Conservation (phyloP, 2,797 vertebrate species). For the Chloroceryle amazona region DNA sequence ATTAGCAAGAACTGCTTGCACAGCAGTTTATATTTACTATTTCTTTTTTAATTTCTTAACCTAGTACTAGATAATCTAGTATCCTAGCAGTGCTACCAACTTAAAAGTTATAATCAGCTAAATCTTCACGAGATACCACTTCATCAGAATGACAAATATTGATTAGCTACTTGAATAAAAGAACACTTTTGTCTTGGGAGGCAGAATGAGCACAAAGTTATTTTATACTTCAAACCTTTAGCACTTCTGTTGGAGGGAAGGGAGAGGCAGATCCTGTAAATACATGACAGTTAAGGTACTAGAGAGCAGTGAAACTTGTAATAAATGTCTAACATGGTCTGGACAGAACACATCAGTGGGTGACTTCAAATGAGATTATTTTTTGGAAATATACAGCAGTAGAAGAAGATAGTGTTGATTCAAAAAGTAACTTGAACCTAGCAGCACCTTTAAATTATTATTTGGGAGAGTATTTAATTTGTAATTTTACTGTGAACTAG, state of each 20-base stretch:
- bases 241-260: not conserved
- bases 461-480: not conserved
- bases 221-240: not conserved
- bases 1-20: not conserved
- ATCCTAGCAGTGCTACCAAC: not conserved
- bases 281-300: slow-evolving; percentile 11
- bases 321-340: not conserved
- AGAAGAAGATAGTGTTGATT: not conserved
- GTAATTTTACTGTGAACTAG: not conserved
- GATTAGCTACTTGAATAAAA: slow-evolving; percentile 20
- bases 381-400: not conserved
- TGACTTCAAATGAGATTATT: slow-evolving; percentile 41
- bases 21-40: not conserved
- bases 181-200: not conserved
- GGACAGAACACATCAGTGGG: slow-evolving; percentile 16
- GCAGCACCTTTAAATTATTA: not conserved
- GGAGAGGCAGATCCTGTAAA: slow-evolving; percentile 21
- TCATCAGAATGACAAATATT: not conserved
- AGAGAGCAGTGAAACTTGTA: not conserved
- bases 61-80: not conserved
- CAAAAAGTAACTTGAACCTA: not conserved
- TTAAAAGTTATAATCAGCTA: not conserved
- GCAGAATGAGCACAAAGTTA: not conserved
- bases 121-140: not conserved
- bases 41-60: not conserved